Base-by-base conservation (phyloP, 2,113 vertebrate genomes). In the Campylorhamphus procurvoides region DNA sequence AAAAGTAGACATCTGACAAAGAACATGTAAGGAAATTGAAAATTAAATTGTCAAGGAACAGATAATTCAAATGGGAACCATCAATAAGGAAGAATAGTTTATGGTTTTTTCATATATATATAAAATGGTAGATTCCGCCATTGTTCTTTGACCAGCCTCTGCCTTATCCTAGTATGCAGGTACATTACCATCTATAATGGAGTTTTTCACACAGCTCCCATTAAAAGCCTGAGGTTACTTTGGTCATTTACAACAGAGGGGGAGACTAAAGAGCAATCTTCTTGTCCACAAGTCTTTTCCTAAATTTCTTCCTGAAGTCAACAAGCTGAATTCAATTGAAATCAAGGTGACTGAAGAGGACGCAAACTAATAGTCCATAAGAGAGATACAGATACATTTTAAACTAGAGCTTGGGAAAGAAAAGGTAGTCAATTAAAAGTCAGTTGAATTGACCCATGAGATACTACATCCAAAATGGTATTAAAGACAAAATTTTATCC, bases 101-200 rank as follows among this genome's bases (percentile, higher is more conserved):
- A 28, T 0, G 0, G 3, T 63, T 60, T 33, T 55, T 85, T 91
- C 2, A 7, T 20, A 1, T 59, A 72, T 27, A 67, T 82, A 40
- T 50, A 18, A 90, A 66, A 66, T 25, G 0, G 12, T 42, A 17
- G 2, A 15, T 68, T 90, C 15, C 72, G 64, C 3, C 1, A 1
- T 12, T 76, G 12, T 55, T 56, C 39, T 80, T 90, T 80, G n/a
- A 52, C 33, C 49, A 69, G 53, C 5, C 11, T 79, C 8, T 78
- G 10, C 44, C 18, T 59, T 91, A 46, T 56, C 6, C 13, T 3
- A 27, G 2, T 25, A 68, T 22, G 23, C 33, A 42, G 29, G 6
- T 50, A 63, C 22, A 73, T 91, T 18, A 53, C 19, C 4, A 23
- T 7, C 31, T 68, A 4, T 39, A 56, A 63, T 17, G 24, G 18